These are phyloP conservation scores for Lingula anatina DNA, from an alignment of 2,888 invertebrate species.

Conservation along the genomic window DNA sequence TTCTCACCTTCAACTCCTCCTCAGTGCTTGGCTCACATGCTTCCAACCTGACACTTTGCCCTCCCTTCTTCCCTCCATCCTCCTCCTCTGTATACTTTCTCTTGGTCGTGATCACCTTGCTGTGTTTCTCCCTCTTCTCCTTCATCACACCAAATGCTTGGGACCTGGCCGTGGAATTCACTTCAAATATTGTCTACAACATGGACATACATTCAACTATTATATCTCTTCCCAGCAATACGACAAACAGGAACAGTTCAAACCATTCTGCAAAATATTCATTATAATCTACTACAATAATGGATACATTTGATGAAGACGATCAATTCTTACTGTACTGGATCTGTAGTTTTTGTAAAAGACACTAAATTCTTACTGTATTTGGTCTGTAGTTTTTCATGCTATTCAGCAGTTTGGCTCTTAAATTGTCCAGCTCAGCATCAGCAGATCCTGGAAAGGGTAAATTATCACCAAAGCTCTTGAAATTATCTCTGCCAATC, in stretches of 20 bases:
- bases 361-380: constrained; percentile 57
- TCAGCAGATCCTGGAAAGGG: no score
- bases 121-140: constrained; percentile 71
- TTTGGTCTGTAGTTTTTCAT: constrained; percentile 74
- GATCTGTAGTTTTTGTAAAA: neutral
- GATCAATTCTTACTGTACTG: neutral
- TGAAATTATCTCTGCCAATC: no score
- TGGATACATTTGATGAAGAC: no score
- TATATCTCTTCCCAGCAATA: no score
- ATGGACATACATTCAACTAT: no score
- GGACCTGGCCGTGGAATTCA: constrained; percentile 73
- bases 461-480: no score
- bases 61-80: neutral
- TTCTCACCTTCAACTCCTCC: constrained; percentile 1
- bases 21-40: neutral
- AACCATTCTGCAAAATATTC: no score
- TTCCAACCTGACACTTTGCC: neutral
- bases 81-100: constrained; percentile 54
- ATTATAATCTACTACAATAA: no score
- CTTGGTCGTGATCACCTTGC: constrained; percentile 51
- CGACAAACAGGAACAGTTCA: no score
- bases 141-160: constrained; percentile 79
- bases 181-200: constrained; percentile 91
- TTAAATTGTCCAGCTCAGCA: constrained; percentile 52
- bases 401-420: constrained; percentile 59